Evolutionary conservation across 2,888 invertebrate species (phyloP).

Genomic region (Tromatobia lineatoria): DNA sequence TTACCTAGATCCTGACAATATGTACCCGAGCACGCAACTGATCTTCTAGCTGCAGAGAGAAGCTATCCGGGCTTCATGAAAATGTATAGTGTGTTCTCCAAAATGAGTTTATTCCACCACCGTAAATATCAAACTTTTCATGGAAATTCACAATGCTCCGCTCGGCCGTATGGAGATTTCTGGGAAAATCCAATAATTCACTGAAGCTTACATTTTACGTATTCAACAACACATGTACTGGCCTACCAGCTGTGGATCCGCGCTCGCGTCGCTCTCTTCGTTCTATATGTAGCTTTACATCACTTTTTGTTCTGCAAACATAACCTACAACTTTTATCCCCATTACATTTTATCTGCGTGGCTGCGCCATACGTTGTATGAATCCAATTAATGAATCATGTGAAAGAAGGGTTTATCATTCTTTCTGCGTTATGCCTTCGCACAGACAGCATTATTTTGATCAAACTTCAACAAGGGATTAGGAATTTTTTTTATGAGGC

Average conservation of each 20-base stretch:
- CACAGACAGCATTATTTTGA: too few species aligned
- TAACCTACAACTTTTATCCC: constrained; percentile 23
- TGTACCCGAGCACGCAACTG: background rate
- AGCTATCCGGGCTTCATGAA: constrained; percentile 53
- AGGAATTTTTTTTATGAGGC: too few species aligned
- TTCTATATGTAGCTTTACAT: constrained; percentile 1
- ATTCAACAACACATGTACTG: constrained; percentile 55
- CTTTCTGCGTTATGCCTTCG: background rate
- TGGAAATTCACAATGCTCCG: constrained; percentile 35
- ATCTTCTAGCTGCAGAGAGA: constrained; percentile 10
- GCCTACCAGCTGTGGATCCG: constrained; percentile 25
- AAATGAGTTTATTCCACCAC: constrained; percentile 53
- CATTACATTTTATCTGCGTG: constrained; percentile 40
- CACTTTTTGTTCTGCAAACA: background rate
- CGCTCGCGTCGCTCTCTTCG: background rate
- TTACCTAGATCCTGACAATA: background rate
- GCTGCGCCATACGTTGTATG: background rate
- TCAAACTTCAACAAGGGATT: too few species aligned
- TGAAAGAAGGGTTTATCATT: background rate
- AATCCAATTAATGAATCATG: background rate
- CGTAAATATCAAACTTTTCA: constrained; percentile 59
- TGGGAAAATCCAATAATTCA: constrained; percentile 66
- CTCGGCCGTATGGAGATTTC: constrained; percentile 57
- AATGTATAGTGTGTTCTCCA: constrained; percentile 54
- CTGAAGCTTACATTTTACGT: constrained; percentile 60